phyloP scores from a whole-genome alignment of 1,140 invertebrate species.

The Zophobas morio region DNA sequence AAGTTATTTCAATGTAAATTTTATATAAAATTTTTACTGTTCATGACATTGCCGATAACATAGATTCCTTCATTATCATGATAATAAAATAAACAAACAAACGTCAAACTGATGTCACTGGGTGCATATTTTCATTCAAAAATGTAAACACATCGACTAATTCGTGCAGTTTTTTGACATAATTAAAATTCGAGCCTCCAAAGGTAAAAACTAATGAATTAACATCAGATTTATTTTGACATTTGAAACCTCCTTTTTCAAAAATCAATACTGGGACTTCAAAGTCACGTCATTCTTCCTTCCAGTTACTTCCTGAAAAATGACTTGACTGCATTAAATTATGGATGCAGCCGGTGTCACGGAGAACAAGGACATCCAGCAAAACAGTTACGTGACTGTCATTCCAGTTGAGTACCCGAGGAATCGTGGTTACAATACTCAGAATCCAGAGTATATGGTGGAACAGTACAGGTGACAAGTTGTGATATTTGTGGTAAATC shows the following conservation, averaged over 20 bases:
- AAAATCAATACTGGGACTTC: constrained; percentile 24
- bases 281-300: background rate
- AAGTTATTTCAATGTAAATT: too few species aligned
- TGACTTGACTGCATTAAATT: constrained; percentile 24
- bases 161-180: background rate
- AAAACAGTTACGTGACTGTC: constrained; percentile 61
- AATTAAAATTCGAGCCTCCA: background rate
- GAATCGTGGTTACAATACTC: constrained; percentile 57
- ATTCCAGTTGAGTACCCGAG: constrained; percentile 60
- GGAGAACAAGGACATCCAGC: constrained; percentile 57
- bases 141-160: constrained; percentile 25
- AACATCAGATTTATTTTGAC: constrained; percentile 7
- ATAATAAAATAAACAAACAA: background rate
- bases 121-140: constrained; percentile 5
- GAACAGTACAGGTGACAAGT: constrained; percentile 60
- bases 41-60: constrained; percentile 29
- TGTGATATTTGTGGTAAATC: background rate
- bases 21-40: too few species aligned
- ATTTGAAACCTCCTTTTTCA: constrained; percentile 6
- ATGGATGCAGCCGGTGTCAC: constrained; percentile 24
- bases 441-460: constrained; percentile 58
- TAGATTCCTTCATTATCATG: background rate
- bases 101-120: constrained; percentile 10
- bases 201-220: background rate
- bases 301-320: background rate